Evolutionary conservation across 2,888 invertebrate species (phyloP), one percentile per base, ranked within the genome.

Genomic region (Brachyptera risi): DNA sequence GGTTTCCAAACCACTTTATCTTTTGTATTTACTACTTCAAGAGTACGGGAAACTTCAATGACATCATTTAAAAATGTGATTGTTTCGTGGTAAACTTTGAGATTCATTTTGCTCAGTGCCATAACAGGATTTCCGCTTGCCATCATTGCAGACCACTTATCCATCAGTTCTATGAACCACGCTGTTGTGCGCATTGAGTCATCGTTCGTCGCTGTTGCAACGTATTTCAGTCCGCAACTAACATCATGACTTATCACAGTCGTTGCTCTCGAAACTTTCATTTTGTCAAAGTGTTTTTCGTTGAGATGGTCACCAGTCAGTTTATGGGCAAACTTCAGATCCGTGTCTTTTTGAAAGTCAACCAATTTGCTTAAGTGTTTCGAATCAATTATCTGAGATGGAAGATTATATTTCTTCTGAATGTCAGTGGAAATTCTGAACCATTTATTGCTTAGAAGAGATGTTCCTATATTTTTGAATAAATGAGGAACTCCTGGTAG

Each of bases 391-490:
- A 13, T 44, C 17, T 13, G 4, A 7, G 44, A 7, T 9, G 21
- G 17, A 5, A 44, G 44, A 4, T 44, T 4, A n/a, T 7, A 44
- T 44, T 44, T 44, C 13, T 4, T n/a, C 13, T 44, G 44, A 7
- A 11, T 31, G 31, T 31, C 31, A 7, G 5, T 11, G 5, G 31
- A 31, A 31, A 31, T 31, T 5, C 11, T 11, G 47, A 68, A 65
- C 4, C 63, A 38, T 63, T 66, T 63, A 44, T 66, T 67, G 2
- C 38, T 62, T 3, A 68, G 37, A 2, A 69, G 31, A 54, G 63
- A 63, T 1, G 58, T 35, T 49, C 67, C 67, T 2, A 68, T 61
- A 47, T 68, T 67, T 58, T 68, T 68, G 17, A 66, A 67, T 9
- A 63, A 23, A 61, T 68, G 68, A 9, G 62, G 60, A 9, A 61